phyloP scores from a whole-genome alignment of 1,140 invertebrate species.

The Leptestheria dahalacensis region DNA sequence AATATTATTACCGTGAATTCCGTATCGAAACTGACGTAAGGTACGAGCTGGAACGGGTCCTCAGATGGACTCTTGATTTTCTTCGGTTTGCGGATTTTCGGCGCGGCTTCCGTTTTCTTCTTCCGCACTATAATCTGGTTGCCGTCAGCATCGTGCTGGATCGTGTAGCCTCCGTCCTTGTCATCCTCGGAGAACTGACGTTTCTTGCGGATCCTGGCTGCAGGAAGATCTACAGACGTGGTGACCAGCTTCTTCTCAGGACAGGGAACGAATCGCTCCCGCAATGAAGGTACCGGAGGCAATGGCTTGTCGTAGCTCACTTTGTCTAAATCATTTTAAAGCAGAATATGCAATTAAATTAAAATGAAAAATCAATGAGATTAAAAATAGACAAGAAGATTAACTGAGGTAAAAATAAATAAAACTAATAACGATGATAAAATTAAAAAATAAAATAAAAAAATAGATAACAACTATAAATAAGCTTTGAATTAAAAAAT shows the following conservation, averaged over 20 bases:
- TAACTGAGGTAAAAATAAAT: no score
- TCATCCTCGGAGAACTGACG: constrained; percentile 17
- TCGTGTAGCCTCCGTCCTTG: constrained; percentile 41
- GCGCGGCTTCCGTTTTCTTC: neutral
- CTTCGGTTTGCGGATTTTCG: constrained; percentile 2
- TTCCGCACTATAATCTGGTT: constrained; percentile 23
- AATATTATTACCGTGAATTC: neutral
- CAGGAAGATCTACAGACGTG: neutral
- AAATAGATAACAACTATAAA: no score
- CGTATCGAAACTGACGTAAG: neutral
- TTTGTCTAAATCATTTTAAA: constrained; percentile 14
- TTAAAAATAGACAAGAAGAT: no score
- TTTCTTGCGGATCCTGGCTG: constrained; percentile 18
- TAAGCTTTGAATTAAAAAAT: no score
- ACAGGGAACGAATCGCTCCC: neutral
- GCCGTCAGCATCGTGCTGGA: constrained; percentile 40
- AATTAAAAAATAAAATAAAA: no score
- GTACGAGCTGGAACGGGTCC: constrained; percentile 6
- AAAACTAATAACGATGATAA: no score
- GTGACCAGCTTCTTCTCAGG: neutral
- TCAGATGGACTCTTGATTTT: neutral
- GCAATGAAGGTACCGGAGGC: constrained; percentile 3
- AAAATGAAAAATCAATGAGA: no score
- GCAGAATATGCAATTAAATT: no score
- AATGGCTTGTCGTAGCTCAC: constrained; percentile 4